Conservation (phyloP, 2,888 invertebrate genomes). For the Spicauda simplicius region DNA sequence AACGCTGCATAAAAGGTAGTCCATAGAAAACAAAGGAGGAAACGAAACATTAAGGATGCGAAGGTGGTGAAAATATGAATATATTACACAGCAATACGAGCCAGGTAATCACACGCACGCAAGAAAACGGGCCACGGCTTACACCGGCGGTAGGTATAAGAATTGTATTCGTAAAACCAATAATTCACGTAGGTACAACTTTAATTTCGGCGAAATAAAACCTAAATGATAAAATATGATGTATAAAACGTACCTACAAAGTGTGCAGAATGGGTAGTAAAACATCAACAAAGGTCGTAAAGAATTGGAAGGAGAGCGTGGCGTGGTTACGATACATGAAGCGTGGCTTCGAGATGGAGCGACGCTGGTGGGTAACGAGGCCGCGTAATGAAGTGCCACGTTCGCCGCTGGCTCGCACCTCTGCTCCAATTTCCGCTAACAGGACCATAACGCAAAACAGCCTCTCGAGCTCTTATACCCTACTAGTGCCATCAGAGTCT, state of each 20-base stretch:
- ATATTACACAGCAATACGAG: conserved; percentile 75
- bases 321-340: conserved; percentile 17
- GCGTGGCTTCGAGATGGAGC: conserved; percentile 8
- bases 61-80: conserved; percentile 83
- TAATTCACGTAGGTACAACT: conserved; percentile 75
- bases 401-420: conserved; percentile 66
- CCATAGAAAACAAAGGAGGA: conserved; percentile 62
- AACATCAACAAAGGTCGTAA: conserved; percentile 34
- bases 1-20: conserved; percentile 44
- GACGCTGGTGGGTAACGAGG: conserved; percentile 60
- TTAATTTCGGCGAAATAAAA: conserved; percentile 71
- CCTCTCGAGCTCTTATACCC: conserved; percentile 46
- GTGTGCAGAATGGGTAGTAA: conserved; percentile 36
- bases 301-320: conserved; percentile 32
- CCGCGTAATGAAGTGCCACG: conserved; percentile 73
- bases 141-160: conserved; percentile 61
- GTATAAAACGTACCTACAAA: conserved; percentile 35
- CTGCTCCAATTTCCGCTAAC: conserved; percentile 72
- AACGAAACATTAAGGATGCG: conserved; percentile 74
- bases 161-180: conserved; percentile 75
- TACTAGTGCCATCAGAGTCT: not conserved
- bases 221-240: conserved; percentile 54
- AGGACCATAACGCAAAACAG: conserved; percentile 64
- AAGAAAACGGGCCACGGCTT: conserved; percentile 66
- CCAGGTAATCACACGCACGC: conserved; percentile 80